phyloP scores from a whole-genome alignment of 2,797 vertebrate species.

The Pseudochaenichthys georgianus region DNA sequence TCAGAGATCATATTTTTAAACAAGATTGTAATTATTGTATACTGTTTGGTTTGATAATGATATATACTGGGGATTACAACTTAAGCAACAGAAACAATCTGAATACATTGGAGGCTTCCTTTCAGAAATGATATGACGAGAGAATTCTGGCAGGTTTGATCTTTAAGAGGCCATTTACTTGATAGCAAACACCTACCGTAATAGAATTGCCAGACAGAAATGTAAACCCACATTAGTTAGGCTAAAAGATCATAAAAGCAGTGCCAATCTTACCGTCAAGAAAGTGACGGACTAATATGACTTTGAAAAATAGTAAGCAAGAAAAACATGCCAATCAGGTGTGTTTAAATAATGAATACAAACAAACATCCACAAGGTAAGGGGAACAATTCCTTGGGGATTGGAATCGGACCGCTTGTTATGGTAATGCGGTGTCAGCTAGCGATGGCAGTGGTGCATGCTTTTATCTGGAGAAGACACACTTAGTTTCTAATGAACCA shows the following conservation, averaged over 20 bases:
- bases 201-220: constrained; percentile 36
- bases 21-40: background rate
- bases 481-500: background rate
- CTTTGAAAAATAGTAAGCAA: background rate
- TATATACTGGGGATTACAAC: background rate
- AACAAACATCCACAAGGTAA: constrained; percentile 19
- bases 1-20: constrained; percentile 30
- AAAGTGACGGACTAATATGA: constrained; percentile 9
- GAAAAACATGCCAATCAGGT: constrained; percentile 13
- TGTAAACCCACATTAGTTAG: constrained; percentile 18
- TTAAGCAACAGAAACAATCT: background rate
- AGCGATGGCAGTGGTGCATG: background rate
- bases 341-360: constrained; percentile 17
- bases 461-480: constrained; percentile 7
- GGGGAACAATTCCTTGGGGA: background rate
- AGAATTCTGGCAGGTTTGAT: constrained; percentile 25
- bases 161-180: constrained; percentile 29
- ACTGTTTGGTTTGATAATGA: background rate
- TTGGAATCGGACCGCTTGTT: background rate
- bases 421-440: background rate
- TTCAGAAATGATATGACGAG: background rate
- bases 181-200: constrained; percentile 26
- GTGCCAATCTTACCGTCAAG: constrained; percentile 13
- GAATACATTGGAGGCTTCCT: background rate
- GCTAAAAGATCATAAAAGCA: constrained; percentile 20